Base-by-base conservation (phyloP, 2,888 invertebrate species). In the Lydus trimaculatus region DNA sequence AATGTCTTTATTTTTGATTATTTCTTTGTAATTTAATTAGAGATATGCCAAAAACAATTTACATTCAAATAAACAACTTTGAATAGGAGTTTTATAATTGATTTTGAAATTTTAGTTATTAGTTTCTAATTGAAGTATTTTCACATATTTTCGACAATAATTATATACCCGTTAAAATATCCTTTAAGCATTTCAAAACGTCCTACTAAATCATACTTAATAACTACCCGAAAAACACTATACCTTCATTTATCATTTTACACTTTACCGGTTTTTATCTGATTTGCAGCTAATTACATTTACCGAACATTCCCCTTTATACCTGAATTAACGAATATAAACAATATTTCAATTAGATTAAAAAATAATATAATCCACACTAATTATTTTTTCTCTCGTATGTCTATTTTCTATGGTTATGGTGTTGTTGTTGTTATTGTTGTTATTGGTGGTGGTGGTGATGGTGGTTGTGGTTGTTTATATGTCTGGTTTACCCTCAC, bases 401-500 rank as follows among this genome's bases (percentile, higher is more conserved):
- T 63, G 64, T 65, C 58, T 65, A 20, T 58, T 66, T 73, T 69
- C 60, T 58, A 63, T 65, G 52, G 28, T n/a, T 28, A 28, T 28
- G 2, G 28, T 28, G 28, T 28, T 28, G 28, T 2, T 28, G 48
- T 67, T 71, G 63, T 64, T 64, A 31, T 64, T 20, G 17, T 20
- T 56, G 28, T 28, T n/a, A n/a, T n/a, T 62, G 61, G 36, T 61
- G 61, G 64, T 68, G 73, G 71, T 66, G 67, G 62, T 67, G 43
- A 52, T 66, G 67, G 59, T 64, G 43, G 48, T 67, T 71, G 63
- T 65, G 65, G 33, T 64, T 20, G 17, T 28, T 56, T 64, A 48
- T 31, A 20, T 23, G 61, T 61, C 52, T 61, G 61, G 64, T 63
- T 65, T 28, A 58, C 62, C 63, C 74, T 78, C 78, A 76, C 78